Evolutionary conservation across 2,797 vertebrate genomes (phyloP).

Genomic region (Alosa sapidissima): DNA sequence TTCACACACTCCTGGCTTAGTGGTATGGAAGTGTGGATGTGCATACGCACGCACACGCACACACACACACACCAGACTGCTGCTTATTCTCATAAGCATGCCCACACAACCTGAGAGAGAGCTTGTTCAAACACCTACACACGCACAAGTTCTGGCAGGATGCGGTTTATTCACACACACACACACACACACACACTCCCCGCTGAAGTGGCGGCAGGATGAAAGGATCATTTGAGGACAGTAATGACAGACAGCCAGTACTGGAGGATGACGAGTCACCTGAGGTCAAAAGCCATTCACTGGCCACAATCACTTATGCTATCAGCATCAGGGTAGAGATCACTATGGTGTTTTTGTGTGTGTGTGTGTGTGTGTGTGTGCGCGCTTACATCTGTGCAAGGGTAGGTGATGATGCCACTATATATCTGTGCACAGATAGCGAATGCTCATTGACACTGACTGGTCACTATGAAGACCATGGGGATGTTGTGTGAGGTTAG

Average conservation of each 20-base stretch:
- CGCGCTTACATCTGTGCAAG: background rate
- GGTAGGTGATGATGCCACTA: too few relatives aligned
- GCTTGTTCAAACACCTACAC: constrained; percentile 44
- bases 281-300: constrained; percentile 24
- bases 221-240: background rate
- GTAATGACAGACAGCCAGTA: background rate
- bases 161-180: background rate
- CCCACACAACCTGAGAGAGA: constrained; percentile 6
- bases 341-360: background rate
- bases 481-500: too few relatives aligned
- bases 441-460: too few relatives aligned
- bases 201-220: background rate
- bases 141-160: constrained; percentile 15
- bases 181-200: background rate
- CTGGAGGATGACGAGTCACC: background rate
- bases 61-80: background rate
- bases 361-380: constrained; percentile 1
- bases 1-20: background rate
- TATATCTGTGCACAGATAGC: too few relatives aligned
- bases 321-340: background rate
- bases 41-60: constrained; percentile 32
- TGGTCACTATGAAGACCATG: too few relatives aligned
- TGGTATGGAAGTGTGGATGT: constrained; percentile 8
- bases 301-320: background rate
- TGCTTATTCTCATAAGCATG: constrained; percentile 10